phyloP scores from a whole-genome alignment of 1,140 invertebrate species.

The Drosophila pseudoobscura region DNA sequence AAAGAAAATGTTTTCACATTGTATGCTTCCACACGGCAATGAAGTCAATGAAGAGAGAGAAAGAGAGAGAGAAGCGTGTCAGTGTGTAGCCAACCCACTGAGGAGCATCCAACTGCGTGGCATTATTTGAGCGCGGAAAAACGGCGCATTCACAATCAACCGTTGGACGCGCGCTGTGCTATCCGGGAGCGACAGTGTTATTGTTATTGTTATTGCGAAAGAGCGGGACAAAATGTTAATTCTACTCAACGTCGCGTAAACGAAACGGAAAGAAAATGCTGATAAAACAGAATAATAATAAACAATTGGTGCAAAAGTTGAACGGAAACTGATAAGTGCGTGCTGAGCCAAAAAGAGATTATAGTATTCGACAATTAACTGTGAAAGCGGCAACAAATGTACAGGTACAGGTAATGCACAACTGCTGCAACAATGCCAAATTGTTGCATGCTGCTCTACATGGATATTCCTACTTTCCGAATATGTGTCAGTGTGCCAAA shows the following conservation, averaged over 20 bases:
- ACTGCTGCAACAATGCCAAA: too few species aligned
- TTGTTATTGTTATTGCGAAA: constrained; percentile 35
- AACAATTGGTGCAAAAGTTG: constrained; percentile 50
- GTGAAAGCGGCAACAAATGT: constrained; percentile 49
- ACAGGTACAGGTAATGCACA: constrained; percentile 40
- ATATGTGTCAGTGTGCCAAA: constrained; percentile 74
- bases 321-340: constrained; percentile 60
- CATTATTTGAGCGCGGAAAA: constrained; percentile 68
- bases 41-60: neutral
- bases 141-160: constrained; percentile 65
- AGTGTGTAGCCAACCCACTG: too few species aligned
- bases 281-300: constrained; percentile 51
- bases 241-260: constrained; percentile 23
- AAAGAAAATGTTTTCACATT: too few species aligned
- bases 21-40: too few species aligned
- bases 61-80: neutral
- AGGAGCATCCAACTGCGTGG: constrained; percentile 22
- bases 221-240: constrained; percentile 35
- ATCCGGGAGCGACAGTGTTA: constrained; percentile 4
- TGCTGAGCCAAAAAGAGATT: constrained; percentile 15
- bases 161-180: constrained; percentile 36
- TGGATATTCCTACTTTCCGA: too few species aligned
- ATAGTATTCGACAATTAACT: constrained; percentile 3
- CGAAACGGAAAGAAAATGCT: constrained; percentile 28
- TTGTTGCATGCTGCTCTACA: too few species aligned